phyloP scores from a whole-genome alignment of 2,113 vertebrate genomes.

The Danio rerio region GRCz12tu NC_133193.1:17893501-17894000 shows the following conservation, averaged over 20 bases:
- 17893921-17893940: too few relatives aligned
- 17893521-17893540: constrained; percentile 65
- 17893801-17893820: constrained; percentile 82
- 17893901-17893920: constrained; percentile 34
- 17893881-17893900: constrained; percentile 67
- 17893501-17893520: constrained; percentile 48
- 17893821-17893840: constrained; percentile 71
- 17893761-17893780: constrained; percentile 81
- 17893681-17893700: constrained; percentile 36
- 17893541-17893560: constrained; percentile 74
- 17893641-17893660: constrained; percentile 68
- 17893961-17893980: too few relatives aligned
- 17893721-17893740: constrained; percentile 56
- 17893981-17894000: too few relatives aligned
- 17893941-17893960: too few relatives aligned
- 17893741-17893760: constrained; percentile 79
- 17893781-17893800: constrained; percentile 72
- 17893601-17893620: constrained; percentile 72
- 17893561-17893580: constrained; percentile 70
- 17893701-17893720: constrained; percentile 23
- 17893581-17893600: constrained; percentile 66
- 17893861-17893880: constrained; percentile 64
- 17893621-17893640: constrained; percentile 69
- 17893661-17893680: constrained; percentile 47
- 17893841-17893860: constrained; percentile 72